Conservation (phyloP, 2,797 vertebrate species). For the Mormyrus hasselquistii region DNA sequence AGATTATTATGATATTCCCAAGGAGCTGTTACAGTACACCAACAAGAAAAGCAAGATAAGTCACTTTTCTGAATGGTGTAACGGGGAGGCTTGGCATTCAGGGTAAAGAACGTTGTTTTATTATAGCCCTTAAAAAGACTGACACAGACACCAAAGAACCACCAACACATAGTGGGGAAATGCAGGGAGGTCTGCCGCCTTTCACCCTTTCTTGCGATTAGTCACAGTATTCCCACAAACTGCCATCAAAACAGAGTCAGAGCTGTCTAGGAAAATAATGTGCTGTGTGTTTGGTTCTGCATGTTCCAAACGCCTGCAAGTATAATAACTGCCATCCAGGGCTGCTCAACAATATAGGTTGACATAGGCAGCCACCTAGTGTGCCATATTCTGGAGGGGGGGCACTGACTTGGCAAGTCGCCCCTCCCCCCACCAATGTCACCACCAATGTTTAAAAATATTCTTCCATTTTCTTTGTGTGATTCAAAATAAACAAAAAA, state of each 20-base stretch:
- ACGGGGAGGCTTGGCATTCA: neutral
- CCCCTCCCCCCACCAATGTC: neutral
- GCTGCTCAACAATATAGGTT: neutral
- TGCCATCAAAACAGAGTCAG: neutral
- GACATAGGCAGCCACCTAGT: neutral
- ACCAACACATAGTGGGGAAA: neutral
- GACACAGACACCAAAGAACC: neutral
- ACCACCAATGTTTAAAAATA: neutral
- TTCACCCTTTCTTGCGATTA: neutral
- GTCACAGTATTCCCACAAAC: neutral
- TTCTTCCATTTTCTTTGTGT: neutral
- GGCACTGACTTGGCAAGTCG: neutral
- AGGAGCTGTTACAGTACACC: neutral
- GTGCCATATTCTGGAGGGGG: neutral
- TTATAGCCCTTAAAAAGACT: neutral
- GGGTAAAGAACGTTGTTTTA: neutral
- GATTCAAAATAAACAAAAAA: neutral
- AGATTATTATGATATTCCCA: neutral
- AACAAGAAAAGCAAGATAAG: neutral
- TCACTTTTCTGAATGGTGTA: neutral
- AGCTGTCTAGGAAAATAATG: neutral
- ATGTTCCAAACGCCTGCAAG: neutral
- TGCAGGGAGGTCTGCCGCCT: neutral
- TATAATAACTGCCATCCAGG: neutral
- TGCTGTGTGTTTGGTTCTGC: neutral